Evolutionary conservation across 1,140 invertebrate genomes (phyloP).

Genomic region (Heliconius himera): DNA sequence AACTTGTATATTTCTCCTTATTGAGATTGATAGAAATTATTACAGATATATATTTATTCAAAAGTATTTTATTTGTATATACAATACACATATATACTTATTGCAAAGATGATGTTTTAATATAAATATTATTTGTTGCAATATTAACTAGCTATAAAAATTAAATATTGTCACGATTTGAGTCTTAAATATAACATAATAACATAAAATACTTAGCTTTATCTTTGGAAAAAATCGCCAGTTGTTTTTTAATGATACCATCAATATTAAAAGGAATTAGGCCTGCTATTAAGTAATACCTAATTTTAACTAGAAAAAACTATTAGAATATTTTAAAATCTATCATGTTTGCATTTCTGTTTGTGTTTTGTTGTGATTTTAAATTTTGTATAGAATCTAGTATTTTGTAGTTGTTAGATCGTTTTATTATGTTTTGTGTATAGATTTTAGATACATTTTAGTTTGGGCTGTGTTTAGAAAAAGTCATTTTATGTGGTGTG

Average conservation of each 20-base stretch:
- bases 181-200: too few relatives aligned
- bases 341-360: neutral
- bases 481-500: conserved; percentile 17
- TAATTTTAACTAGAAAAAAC: neutral
- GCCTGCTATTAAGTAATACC: neutral
- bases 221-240: neutral
- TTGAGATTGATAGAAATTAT: too few relatives aligned
- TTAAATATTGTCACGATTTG: too few relatives aligned
- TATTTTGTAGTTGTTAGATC: too few relatives aligned
- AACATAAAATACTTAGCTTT: too few relatives aligned
- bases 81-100: too few relatives aligned
- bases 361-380: neutral
- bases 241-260: neutral
- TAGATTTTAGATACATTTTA: conserved; percentile 3
- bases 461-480: conserved; percentile 33
- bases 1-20: neutral
- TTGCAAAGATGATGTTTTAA: too few relatives aligned
- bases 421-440: neutral
- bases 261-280: neutral
- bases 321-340: neutral
- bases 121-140: too few relatives aligned
- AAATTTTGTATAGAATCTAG: too few relatives aligned
- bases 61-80: too few relatives aligned
- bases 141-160: too few relatives aligned
- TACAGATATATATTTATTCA: too few relatives aligned